Evolutionary conservation across 2,888 invertebrate genomes (phyloP), one percentile per base, ranked within the genome.

Genomic region (Drosophila phalerata): DNA sequence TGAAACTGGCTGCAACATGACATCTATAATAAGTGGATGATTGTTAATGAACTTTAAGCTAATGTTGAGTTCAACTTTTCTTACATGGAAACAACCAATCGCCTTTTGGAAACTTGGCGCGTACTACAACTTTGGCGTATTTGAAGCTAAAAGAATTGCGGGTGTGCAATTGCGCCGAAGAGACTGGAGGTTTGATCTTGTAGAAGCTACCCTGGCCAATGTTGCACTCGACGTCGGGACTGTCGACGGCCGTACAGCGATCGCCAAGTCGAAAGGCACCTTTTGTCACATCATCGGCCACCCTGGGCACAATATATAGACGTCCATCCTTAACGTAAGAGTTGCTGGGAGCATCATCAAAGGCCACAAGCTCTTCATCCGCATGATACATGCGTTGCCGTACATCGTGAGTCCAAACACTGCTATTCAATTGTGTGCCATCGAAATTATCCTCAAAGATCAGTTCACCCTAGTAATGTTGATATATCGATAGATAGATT

Each of bases 21-120:
- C 92, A 86, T 95, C 96, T 96, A 81, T 2, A 91, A 89, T 28
- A 19, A 25, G 15, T 22, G 3, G 15, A 17, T 60, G 10, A 13
- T 13, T 49, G 9, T 5, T n/a, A 34, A 62, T 25, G 0, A 43
- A 25, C 13, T 13, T 32, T 10, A 10, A 34, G 3, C 9, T 10
- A 25, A 19, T 22, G 17, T 2, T 4, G 6, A 28, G 25, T 34
- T 8, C 5, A 30, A 17, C 0, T 19, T 81, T 19, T 81, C 86
- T 93, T 93, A 96, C 97, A 94, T 70, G 97, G 97, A 91, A 95
- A 94, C 17, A 97, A 92, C 97, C 97, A 97, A 88, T 96, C 96
- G 6, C 97, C 97, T 69, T 93, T 93, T 0, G 97, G 96, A 34
- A 97, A 87, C 90, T 95, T 96, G 0, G 97, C 97, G 40, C 94